Percentiles rank a stretch among this genome's conserved stretches.
Evolutionary conservation across 2,888 invertebrate genomes (phyloP).

Genomic region (Monoplex corrugatus): DNA sequence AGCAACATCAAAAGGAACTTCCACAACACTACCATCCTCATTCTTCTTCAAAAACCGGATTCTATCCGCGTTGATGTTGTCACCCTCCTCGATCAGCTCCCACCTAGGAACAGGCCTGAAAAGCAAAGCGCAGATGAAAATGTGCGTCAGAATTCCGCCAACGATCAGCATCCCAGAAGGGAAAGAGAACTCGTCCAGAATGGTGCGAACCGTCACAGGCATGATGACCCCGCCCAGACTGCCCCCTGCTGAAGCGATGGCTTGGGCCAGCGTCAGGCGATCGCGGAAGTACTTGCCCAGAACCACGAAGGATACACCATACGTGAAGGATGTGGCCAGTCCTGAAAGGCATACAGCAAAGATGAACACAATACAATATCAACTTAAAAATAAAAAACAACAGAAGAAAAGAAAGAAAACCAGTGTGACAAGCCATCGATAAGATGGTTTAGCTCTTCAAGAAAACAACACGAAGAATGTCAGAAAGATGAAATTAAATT

Average conservation of each 20-base stretch:
- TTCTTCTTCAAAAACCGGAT: too few species aligned
- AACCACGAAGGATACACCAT: slow-evolving; percentile 4
- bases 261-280: slow-evolving; percentile 30
- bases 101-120: background rate
- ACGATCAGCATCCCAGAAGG: slow-evolving; percentile 24
- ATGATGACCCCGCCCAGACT: background rate
- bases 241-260: slow-evolving; percentile 23
- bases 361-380: background rate
- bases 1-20: too few species aligned
- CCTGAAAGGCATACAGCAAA: slow-evolving; percentile 17
- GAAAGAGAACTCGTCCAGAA: slow-evolving; percentile 37
- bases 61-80: too few species aligned
- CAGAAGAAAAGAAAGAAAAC: background rate
- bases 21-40: too few species aligned
- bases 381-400: background rate
- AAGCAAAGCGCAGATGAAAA: slow-evolving; percentile 19
- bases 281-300: slow-evolving; percentile 3
- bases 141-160: background rate
- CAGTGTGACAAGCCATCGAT: too few species aligned
- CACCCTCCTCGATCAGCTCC: too few species aligned
- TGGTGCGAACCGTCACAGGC: background rate
- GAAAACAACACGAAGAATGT: too few species aligned
- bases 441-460: too few species aligned
- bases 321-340: background rate
- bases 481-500: too few species aligned